Evolutionary conservation across 2,797 vertebrate genomes (phyloP).

Genomic region (Euphonia xanthogaster): DNA sequence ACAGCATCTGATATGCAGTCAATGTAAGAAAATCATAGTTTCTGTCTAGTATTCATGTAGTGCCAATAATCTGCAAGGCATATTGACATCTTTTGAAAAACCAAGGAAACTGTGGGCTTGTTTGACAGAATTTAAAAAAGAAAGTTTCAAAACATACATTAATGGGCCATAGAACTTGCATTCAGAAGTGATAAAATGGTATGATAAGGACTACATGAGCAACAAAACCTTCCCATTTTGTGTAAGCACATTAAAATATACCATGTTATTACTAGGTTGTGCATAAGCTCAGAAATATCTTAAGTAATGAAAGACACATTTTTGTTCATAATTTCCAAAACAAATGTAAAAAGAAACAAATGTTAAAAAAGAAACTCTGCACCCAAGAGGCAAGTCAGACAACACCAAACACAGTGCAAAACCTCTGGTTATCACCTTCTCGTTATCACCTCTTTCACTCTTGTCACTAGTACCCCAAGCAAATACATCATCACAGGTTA

Average conservation of each 20-base stretch:
- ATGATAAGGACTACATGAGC: not conserved
- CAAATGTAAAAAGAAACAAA: not conserved
- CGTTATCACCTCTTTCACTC: not conserved
- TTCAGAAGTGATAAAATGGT: not conserved
- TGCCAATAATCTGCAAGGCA: not conserved
- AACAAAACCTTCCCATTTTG: not conserved
- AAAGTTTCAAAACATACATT: not conserved
- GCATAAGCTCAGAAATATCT: not conserved
- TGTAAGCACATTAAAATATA: not conserved
- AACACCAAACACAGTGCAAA: not conserved
- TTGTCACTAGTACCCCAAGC: not conserved
- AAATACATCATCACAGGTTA: not conserved
- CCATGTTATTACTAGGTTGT: not conserved
- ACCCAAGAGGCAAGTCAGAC: not conserved
- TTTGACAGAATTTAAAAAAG: not conserved
- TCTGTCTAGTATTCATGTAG: not conserved
- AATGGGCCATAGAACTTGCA: not conserved
- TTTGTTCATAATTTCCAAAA: not conserved
- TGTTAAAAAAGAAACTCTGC: not conserved
- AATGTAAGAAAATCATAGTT: not conserved
- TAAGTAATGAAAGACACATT: not conserved
- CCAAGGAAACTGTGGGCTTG: not conserved
- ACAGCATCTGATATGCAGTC: not conserved
- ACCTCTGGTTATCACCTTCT: not conserved
- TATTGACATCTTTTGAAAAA: not conserved